A percentile compares a stretch with the other conserved stretches of the same genome.
Conservation (phyloP, 2,888 invertebrate species). For the Rhagophthalmus giganteus region DNA sequence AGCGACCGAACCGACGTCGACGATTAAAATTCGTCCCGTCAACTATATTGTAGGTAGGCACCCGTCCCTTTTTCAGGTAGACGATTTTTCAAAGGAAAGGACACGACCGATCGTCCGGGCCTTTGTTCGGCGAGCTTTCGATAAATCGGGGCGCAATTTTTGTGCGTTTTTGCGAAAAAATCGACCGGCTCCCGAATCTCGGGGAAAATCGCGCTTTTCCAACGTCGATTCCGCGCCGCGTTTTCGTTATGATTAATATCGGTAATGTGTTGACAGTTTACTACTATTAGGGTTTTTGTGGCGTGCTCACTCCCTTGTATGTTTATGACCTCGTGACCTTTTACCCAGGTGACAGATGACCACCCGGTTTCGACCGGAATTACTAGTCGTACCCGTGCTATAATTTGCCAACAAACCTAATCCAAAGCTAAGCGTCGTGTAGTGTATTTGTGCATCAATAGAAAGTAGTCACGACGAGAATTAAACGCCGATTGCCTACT, state of each 20-base stretch:
- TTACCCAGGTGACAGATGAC: conserved; percentile 48
- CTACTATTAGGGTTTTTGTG: conserved; percentile 56
- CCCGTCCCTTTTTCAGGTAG: conserved; percentile 50
- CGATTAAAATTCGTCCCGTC: too few species aligned
- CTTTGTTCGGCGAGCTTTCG: neutral
- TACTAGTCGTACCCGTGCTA: conserved; percentile 41
- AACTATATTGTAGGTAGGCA: too few species aligned
- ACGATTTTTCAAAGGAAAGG: conserved; percentile 39
- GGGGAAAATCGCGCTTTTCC: too few species aligned
- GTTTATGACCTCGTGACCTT: conserved; percentile 43
- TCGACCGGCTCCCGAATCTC: too few species aligned
- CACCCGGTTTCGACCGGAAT: conserved; percentile 44
- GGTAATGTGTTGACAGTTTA: conserved; percentile 56
- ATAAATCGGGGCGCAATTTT: too few species aligned
- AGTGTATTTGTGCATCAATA: conserved; percentile 10
- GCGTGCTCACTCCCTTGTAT: conserved; percentile 57
- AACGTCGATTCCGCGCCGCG: too few species aligned
- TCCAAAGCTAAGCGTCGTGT: conserved; percentile 31
- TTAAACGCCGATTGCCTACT: neutral
- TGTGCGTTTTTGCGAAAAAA: too few species aligned
- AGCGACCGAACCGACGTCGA: too few species aligned
- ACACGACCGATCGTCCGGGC: conserved; percentile 4
- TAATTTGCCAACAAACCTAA: conserved; percentile 53
- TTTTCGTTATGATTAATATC: conserved; percentile 55
- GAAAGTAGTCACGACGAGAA: too few species aligned